Percentiles rank a stretch among this genome's conserved stretches.
Evolutionary conservation across 2,888 invertebrate species (phyloP).

Genomic region (Theretra japonica): DNA sequence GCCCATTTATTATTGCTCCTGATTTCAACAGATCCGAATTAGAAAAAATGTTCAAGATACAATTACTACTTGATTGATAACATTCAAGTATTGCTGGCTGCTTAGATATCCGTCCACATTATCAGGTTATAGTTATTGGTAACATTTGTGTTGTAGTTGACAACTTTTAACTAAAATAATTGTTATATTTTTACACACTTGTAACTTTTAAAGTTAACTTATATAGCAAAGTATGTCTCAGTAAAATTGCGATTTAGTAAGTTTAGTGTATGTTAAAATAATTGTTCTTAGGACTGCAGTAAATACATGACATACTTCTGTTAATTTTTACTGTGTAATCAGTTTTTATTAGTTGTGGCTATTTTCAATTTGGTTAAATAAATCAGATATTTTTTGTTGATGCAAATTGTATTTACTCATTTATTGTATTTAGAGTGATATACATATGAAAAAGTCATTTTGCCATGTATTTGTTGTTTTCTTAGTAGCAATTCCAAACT

Average conservation of each 20-base stretch:
- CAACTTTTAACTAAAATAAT: background rate
- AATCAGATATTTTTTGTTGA: background rate
- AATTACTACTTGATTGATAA: conserved; percentile 75
- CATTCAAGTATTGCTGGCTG: conserved; percentile 25
- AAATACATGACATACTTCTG: background rate
- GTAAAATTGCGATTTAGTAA: background rate
- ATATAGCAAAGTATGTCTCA: background rate
- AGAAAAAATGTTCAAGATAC: conserved; percentile 80
- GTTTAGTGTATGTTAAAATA: background rate
- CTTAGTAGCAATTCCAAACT: background rate
- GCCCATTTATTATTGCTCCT: conserved; percentile 78
- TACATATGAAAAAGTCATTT: background rate
- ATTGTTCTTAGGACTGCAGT: conserved; percentile 9
- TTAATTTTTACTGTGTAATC: background rate
- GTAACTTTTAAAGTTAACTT: background rate
- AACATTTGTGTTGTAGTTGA: background rate
- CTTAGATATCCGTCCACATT: conserved; percentile 30
- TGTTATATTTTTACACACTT: background rate
- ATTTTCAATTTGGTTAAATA: background rate
- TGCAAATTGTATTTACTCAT: background rate
- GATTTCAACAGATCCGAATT: conserved; percentile 77
- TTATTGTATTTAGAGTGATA: background rate
- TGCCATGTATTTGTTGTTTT: background rate
- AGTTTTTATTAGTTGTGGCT: background rate
- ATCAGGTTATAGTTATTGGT: conserved; percentile 19